Evolutionary conservation across 2,888 invertebrate genomes (phyloP), one percentile per base, ranked within the genome.

Genomic region (Salticus scenicus): DNA sequence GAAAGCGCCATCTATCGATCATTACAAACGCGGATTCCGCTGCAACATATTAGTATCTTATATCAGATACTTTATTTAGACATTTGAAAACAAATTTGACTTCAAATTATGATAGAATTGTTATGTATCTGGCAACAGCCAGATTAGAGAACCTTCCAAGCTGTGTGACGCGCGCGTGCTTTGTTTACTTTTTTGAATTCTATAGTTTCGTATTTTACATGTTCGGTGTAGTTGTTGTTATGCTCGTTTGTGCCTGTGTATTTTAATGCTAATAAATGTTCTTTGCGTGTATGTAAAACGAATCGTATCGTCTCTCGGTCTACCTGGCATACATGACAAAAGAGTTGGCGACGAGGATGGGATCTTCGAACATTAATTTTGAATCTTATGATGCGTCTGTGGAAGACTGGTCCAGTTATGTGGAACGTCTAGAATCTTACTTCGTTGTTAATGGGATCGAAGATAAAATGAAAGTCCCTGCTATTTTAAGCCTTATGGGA

Each of bases 321-420:
- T 75, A 75, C 64, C 75, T 75, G 75, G 42, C 66, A 75, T 64
- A 64, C 75, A 75, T 41, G 75, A 64, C 66, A 75, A 74, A 74
- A 64, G 64, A 64, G 64, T 74, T 74, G 74, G 74, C 64, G 74
- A 74, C 74, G 74, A 74, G 74, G 64, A 75, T 75, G 74, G 74
- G 74, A 75, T 75, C 74, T 75, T 75, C 64, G 64, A 75, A 75
- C 74, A 75, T 75, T 75, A 75, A 66, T 75, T 75, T 75, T 75
- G 74, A 75, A 75, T 75, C 74, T 75, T 75, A 75, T 75, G 74
- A 75, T 64, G 66, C 66, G 42, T 75, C 74, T 75, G 74, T 74
- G 74, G 74, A 74, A 64, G 74, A 74, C 74, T 77, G 77, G 69
- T 57, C 77, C 69, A 77, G 67, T 69, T 77, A 77, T 70, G 77